A percentile compares a stretch with the other conserved stretches of the same genome.
phyloP scores from a whole-genome alignment of 2,113 vertebrate genomes.

The Polyodon spathula region DNA sequence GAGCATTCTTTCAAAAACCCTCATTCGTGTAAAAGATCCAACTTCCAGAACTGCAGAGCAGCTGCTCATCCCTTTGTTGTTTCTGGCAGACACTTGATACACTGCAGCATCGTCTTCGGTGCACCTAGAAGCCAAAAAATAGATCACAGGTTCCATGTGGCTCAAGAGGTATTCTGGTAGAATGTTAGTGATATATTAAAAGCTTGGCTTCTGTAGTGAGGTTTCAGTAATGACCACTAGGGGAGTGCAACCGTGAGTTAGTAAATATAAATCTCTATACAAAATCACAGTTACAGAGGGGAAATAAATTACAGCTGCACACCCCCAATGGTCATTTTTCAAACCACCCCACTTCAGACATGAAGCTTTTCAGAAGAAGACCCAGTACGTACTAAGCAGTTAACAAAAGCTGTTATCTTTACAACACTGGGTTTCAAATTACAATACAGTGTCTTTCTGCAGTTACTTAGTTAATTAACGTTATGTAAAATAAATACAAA shows the following conservation, averaged over 20 bases:
- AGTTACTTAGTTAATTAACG: background rate
- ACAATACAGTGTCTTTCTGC: background rate
- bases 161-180: too few relatives aligned
- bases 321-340: conserved; percentile 35
- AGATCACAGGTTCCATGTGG: too few relatives aligned
- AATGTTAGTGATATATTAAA: too few relatives aligned
- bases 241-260: too few relatives aligned
- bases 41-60: conserved; percentile 26
- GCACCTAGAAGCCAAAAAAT: conserved; percentile 28
- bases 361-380: conserved; percentile 57
- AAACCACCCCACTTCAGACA: conserved; percentile 59
- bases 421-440: background rate
- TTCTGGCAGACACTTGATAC: conserved; percentile 26
- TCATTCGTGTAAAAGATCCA: background rate
- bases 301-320: too few relatives aligned
- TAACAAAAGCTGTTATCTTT: background rate
- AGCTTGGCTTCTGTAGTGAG: too few relatives aligned
- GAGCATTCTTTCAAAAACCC: background rate
- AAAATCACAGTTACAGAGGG: too few relatives aligned
- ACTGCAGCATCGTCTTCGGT: conserved; percentile 20
- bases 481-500: background rate
- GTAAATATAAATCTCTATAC: too few relatives aligned
- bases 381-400: conserved; percentile 2
- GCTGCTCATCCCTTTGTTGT: conserved; percentile 30
- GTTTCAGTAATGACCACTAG: too few relatives aligned